phyloP scores from a whole-genome alignment of 2,113 vertebrate species.

The Climacteris rufus region DNA sequence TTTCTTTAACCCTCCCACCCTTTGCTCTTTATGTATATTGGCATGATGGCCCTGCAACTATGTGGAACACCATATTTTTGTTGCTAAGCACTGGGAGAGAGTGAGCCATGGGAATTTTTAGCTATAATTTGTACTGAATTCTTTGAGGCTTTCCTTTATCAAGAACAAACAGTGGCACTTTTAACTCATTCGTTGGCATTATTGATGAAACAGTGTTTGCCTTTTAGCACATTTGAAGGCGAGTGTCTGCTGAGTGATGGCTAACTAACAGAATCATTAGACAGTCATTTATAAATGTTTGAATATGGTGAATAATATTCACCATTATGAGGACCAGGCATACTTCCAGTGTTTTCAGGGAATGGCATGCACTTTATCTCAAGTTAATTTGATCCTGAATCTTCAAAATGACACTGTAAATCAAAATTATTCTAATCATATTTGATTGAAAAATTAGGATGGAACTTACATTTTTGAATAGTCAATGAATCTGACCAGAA shows the following conservation, averaged over 20 bases:
- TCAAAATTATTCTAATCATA: neutral
- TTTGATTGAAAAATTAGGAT: neutral
- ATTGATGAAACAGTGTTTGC: neutral
- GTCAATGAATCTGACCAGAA: neutral
- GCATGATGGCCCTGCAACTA: neutral
- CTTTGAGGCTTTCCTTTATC: constrained; percentile 12
- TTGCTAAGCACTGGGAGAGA: neutral
- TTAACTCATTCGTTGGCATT: constrained; percentile 16
- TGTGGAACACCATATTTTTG: neutral
- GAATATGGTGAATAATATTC: neutral
- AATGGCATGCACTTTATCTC: neutral
- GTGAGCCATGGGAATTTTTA: neutral
- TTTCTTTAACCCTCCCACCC: neutral
- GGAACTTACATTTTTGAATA: neutral
- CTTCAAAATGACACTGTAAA: neutral
- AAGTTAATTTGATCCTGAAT: neutral
- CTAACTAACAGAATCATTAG: neutral
- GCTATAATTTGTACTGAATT: constrained; percentile 9
- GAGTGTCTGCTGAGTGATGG: neutral
- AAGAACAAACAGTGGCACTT: neutral
- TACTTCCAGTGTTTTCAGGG: neutral
- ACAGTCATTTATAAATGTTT: neutral
- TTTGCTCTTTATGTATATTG: constrained; percentile 13
- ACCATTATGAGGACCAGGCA: neutral
- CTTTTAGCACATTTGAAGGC: neutral